Conservation (phyloP, 2,113 vertebrate genomes). For the Phylloscopus whistleri region DNA sequence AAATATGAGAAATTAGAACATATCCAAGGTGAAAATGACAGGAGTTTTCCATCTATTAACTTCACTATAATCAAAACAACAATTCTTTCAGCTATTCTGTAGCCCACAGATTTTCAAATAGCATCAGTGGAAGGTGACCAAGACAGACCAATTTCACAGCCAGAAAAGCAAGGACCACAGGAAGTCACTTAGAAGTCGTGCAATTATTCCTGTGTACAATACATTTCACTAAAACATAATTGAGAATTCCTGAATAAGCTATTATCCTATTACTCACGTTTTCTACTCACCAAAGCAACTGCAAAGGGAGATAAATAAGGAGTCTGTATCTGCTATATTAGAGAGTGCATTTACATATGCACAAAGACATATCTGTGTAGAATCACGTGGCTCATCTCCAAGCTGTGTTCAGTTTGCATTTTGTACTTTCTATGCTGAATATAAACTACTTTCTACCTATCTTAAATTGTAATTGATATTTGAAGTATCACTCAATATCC, state of each 20-base stretch:
- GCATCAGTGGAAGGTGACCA: neutral
- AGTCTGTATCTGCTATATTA: neutral
- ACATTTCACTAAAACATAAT: neutral
- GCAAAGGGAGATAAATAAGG: neutral
- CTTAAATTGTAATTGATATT: neutral
- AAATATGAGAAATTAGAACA: neutral
- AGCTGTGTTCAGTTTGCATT: neutral
- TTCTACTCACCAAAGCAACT: neutral
- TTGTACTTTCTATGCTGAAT: neutral
- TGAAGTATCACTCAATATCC: neutral
- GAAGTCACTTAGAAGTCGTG: neutral
- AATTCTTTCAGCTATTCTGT: neutral
- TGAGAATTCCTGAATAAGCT: neutral
- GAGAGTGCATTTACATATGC: neutral
- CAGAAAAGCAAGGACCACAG: neutral
- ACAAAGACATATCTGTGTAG: neutral
- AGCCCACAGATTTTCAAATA: neutral
- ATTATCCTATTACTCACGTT: neutral
- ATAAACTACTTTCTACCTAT: neutral
- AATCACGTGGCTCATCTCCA: neutral
- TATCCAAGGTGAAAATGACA: neutral
- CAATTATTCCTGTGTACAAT: neutral
- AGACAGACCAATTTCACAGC: neutral
- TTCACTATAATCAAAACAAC: neutral
- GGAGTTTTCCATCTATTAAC: neutral